Evolutionary conservation across 2,113 vertebrate genomes (phyloP).

Genomic region (Entelurus aequoreus): DNA sequence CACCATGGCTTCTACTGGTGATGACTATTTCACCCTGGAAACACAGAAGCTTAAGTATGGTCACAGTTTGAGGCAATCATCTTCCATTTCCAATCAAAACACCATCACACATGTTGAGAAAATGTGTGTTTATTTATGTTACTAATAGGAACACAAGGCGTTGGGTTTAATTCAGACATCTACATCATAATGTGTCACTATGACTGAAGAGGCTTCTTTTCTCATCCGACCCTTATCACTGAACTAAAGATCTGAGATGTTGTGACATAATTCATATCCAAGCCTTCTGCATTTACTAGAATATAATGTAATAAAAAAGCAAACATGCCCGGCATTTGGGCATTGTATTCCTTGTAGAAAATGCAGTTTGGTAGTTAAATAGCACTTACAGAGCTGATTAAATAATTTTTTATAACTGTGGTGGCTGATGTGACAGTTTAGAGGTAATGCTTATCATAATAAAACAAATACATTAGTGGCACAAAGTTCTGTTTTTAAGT

Average conservation of each 20-base stretch:
- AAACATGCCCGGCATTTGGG: background rate
- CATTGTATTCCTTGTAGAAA: background rate
- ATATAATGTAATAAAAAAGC: background rate
- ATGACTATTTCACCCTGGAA: too few species aligned
- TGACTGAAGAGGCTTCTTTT: background rate
- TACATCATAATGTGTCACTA: too few species aligned
- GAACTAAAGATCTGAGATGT: background rate
- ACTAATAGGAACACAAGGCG: background rate
- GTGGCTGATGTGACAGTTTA: background rate
- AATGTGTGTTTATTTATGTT: background rate
- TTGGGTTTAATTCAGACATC: too few species aligned
- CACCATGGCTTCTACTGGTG: too few species aligned
- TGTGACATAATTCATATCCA: background rate
- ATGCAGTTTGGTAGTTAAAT: background rate
- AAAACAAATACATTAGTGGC: constrained; percentile 43
- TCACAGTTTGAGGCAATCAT: constrained; percentile 1
- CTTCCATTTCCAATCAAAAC: background rate
- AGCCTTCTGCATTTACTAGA: background rate
- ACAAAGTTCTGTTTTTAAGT: constrained; percentile 30
- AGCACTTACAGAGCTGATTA: background rate
- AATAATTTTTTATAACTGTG: background rate
- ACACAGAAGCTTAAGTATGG: background rate
- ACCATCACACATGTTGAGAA: constrained; percentile 1
- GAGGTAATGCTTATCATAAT: constrained; percentile 26
- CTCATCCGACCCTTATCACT: background rate